A percentile compares a stretch with the other conserved stretches of the same genome.
Conservation (phyloP, 2,797 vertebrate genomes). For the Enteromius viviparus region DNA sequence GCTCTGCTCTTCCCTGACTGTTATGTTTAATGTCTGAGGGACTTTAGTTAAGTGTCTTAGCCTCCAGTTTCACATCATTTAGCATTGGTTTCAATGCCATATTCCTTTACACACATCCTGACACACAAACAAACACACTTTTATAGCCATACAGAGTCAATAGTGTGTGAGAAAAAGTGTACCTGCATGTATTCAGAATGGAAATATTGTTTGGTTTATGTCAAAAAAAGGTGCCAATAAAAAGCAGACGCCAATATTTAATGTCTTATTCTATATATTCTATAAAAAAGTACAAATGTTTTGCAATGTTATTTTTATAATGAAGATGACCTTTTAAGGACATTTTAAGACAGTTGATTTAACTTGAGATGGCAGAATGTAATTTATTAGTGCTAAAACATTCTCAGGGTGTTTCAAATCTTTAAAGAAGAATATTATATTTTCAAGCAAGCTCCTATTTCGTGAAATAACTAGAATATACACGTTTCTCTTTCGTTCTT, state of each 20-base stretch:
- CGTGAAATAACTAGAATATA: background rate
- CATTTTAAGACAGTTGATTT: background rate
- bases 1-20: conserved; percentile 28
- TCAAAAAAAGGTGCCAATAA: background rate
- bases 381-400: background rate
- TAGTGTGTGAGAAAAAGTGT: background rate
- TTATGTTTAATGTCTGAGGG: conserved; percentile 28
- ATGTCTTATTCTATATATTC: background rate
- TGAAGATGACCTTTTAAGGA: background rate
- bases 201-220: background rate
- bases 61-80: conserved; percentile 1
- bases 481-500: background rate
- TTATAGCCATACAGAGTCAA: background rate
- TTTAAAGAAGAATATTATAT: too few species aligned
- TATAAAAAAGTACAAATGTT: background rate
- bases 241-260: background rate
- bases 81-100: conserved; percentile 12
- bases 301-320: background rate
- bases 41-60: conserved; percentile 15
- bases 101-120: background rate
- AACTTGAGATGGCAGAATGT: background rate
- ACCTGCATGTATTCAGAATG: background rate
- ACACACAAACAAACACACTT: conserved; percentile 13
- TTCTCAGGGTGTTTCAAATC: background rate
- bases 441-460: background rate